Evolutionary conservation across 1,140 invertebrate genomes (phyloP), one percentile per base, ranked within the genome.

Genomic region (Drosophila sp.): DNA sequence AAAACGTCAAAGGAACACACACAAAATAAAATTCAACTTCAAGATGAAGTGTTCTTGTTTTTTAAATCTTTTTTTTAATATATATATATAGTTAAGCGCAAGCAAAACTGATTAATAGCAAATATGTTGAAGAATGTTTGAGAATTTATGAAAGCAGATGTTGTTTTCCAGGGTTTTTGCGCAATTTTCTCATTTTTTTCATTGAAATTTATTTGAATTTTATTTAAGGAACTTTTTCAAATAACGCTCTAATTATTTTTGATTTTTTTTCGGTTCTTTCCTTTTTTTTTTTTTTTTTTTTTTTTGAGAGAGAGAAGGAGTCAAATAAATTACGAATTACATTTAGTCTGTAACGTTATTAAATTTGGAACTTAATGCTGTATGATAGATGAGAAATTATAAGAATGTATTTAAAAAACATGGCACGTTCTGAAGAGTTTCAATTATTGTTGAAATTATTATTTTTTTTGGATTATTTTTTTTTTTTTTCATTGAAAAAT

Each of bases 141-240:
- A n/a, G n/a, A n/a, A n/a, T n/a, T 8, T 65, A 48, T 18, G 40
- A 62, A 63, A 50, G 64, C 57, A 59, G 61, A 63, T n/a, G n/a
- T 76, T 27, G 67, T 51, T 62, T 64, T n/a, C n/a, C n/a, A 67
- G 57, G 54, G 36, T 18, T 61, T 54, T 56, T 62, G 45, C 46
- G 32, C 45, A 32, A n/a, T 32, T 62, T 27, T 65, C 56, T 50
- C 2, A 29, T 29, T 6, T 29, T 29, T 29, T 29, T 29, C 69
- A 54, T 82, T 70, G 65, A 74, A 78, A 71, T 75, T 78, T n/a
- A n/a, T n/a, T n/a, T n/a, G n/a, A 11, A 41, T 67, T 32, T 14
- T 38, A 14, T 27, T 27, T 27, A 7, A 21, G 76, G 72, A 87
- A 82, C 83, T 89, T 74, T 80, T 80, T 82, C 72, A 83, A 89